A percentile compares a stretch with the other conserved stretches of the same genome.
phyloP scores from a whole-genome alignment of 2,888 invertebrate genomes.

The Thymelicus acteon region DNA sequence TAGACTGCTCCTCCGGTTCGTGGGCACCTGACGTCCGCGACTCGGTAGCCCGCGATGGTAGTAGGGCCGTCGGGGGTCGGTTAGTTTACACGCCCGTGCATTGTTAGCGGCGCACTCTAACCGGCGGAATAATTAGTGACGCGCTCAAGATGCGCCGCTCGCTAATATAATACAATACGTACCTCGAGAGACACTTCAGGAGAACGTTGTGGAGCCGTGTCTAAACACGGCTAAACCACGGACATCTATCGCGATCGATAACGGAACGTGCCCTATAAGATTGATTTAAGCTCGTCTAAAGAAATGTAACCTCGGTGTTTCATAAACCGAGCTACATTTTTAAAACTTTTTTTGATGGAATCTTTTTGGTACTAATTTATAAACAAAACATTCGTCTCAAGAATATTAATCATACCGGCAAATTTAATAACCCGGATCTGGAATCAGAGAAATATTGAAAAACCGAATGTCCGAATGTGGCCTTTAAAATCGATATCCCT shows the following conservation, averaged over 20 bases:
- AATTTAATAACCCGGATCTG: conserved; percentile 28
- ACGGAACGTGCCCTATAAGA: background rate
- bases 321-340: no score
- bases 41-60: conserved; percentile 38
- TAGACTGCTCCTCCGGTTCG: conserved; percentile 72
- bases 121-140: conserved; percentile 45
- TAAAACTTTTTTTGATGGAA: no score
- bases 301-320: background rate
- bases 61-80: conserved; percentile 35
- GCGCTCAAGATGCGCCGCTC: conserved; percentile 44
- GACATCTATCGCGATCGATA: conserved; percentile 20
- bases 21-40: conserved; percentile 38
- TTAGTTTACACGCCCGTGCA: conserved; percentile 38
- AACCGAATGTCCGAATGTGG: conserved; percentile 1
- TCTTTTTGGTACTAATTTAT: background rate
- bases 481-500: conserved; percentile 30
- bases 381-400: conserved; percentile 4
- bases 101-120: conserved; percentile 43
- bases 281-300: conserved; percentile 7
- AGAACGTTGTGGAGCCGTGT: conserved; percentile 10
- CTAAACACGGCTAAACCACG: conserved; percentile 17
- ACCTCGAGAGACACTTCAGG: conserved; percentile 41
- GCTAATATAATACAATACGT: conserved; percentile 45
- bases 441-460: conserved; percentile 13
- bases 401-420: conserved; percentile 21